Evolutionary conservation across 2,797 vertebrate genomes (phyloP).

Genomic region (Myoxocephalus aenaeus): DNA sequence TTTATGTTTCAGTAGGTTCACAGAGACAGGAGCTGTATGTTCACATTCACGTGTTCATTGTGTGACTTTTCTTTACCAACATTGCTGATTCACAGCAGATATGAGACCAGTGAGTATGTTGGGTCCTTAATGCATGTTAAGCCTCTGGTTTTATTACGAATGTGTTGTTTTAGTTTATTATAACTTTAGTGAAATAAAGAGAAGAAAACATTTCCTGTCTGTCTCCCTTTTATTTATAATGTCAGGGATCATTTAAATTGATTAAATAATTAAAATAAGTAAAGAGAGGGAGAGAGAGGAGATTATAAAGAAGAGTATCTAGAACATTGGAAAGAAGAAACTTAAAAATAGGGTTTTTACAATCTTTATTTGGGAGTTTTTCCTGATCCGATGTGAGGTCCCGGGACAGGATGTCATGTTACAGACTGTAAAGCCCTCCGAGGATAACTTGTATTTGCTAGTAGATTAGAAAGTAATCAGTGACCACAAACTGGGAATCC

Average conservation of each 20-base stretch:
- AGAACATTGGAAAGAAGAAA: no score
- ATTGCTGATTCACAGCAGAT: conserved; percentile 16
- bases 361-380: no score
- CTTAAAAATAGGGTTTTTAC: no score
- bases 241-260: neutral
- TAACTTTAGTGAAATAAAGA: conserved; percentile 50
- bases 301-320: no score
- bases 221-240: neutral
- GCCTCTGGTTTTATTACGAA: conserved; percentile 28
- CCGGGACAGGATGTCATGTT: no score
- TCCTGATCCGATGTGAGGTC: no score
- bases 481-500: no score
- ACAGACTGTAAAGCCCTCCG: no score
- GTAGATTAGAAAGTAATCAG: no score
- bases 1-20: conserved; percentile 9
- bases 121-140: conserved; percentile 5
- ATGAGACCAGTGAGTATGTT: conserved; percentile 1
- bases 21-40: conserved; percentile 4
- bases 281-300: no score
- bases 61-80: conserved; percentile 22
- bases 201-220: neutral
- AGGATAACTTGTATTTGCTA: no score
- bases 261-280: neutral
- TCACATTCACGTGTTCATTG: neutral
- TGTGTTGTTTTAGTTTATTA: conserved; percentile 45